Evolutionary conservation across 2,888 invertebrate genomes (phyloP).

Genomic region (Magallana nippona): DNA sequence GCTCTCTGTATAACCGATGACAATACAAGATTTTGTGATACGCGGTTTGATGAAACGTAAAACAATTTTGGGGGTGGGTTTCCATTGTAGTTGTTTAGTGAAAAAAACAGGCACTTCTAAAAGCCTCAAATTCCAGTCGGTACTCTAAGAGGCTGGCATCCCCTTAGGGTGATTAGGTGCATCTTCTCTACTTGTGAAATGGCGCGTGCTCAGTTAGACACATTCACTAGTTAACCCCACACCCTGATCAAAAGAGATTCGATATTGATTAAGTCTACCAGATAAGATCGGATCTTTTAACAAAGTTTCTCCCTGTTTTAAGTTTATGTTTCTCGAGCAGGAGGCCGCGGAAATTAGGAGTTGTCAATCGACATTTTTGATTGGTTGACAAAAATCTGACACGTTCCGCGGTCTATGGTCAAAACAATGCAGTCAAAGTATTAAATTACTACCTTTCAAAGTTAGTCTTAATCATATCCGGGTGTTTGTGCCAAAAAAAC

Average conservation of each 20-base stretch:
- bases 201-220: slow-evolving; percentile 23
- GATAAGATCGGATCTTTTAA: slow-evolving; percentile 38
- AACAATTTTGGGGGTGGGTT: slow-evolving; percentile 37
- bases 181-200: slow-evolving; percentile 37
- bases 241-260: slow-evolving; percentile 32
- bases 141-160: slow-evolving; percentile 14
- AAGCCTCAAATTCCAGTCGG: slow-evolving; percentile 32
- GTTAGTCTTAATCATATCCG: slow-evolving; percentile 14
- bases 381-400: slow-evolving; percentile 29
- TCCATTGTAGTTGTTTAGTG: slow-evolving; percentile 36
- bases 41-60: not conserved
- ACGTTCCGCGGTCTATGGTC: slow-evolving; percentile 24
- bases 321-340: slow-evolving; percentile 26
- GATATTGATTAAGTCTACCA: slow-evolving; percentile 38
- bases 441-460: slow-evolving; percentile 13
- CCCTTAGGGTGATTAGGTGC: slow-evolving; percentile 37
- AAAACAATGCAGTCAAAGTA: not conserved
- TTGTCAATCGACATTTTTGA: slow-evolving; percentile 1
- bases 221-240: slow-evolving; percentile 30
- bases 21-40: not conserved
- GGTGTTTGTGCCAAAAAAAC: not conserved
- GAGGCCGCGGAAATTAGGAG: slow-evolving; percentile 38
- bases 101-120: not conserved
- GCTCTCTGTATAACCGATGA: not conserved
- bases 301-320: slow-evolving; percentile 35